Base-by-base conservation (phyloP, 2,797 vertebrate genomes). In the Pseudochromis fuscus region DNA sequence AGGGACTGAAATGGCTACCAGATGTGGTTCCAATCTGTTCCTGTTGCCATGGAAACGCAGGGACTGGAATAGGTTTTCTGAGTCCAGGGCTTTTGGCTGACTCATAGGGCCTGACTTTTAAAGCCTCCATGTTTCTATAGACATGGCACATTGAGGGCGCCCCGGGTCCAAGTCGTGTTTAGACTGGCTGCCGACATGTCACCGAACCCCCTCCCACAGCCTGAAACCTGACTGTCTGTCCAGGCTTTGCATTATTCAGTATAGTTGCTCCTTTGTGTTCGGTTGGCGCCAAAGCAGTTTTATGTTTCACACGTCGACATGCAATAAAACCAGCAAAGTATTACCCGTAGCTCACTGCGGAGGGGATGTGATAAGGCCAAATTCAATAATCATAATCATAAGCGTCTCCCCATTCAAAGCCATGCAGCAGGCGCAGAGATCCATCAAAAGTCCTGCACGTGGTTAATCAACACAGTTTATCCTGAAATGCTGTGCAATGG, bases 11-110 rank as follows among this genome's bases (percentile, higher is more conserved):
- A 98, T 98, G 77, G 88, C 95, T 97, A 96, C 96, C 97, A 98
- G 96, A 98, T 98, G 97, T 97, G 94, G 89, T 89, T 94, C 93
- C 95, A 95, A 94, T 97, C 94, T 92, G 93, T 94, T 92, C 89
- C 84, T 65, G 81, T 96, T 94, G 86, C 94, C 88, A 88, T 89
- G 62, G 93, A 89, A 93, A 96, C 94, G 7, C 68, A 83, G 81
- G 83, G 92, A 94, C 93, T 84, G 64, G 90, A 94, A 92, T 89
- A 92, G 91, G 85, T 86, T 84, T 85, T 88, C 88, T 86, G 82
- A 91, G 90, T 93, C 91, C 88, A 85, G 86, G 78, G 45, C 79
- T 91, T 89, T 87, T 93, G 94, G 91, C 85, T 75, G 80, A 89
- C 67, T 91, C 88, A 85, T 71, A 77, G 18, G 75, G 37, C 79